These are phyloP conservation scores for Dicrurus megarhynchus DNA, from an alignment of 2,113 vertebrate genomes.

Conservation along the genomic window DNA sequence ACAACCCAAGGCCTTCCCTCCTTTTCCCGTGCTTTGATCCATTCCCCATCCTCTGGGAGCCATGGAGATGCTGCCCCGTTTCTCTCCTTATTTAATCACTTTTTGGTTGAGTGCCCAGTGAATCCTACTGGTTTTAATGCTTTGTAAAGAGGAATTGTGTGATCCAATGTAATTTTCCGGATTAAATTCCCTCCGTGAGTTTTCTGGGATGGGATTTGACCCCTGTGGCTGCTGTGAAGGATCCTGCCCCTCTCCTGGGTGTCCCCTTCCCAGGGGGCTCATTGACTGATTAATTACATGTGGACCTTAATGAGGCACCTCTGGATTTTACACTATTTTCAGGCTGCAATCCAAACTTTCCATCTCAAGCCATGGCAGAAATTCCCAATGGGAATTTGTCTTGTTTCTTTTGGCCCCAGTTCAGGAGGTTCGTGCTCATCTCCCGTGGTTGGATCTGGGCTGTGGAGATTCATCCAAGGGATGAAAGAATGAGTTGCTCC, in stretches of 20 bases:
- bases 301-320: background rate
- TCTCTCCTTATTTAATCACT: background rate
- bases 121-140: background rate
- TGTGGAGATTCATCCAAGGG: background rate
- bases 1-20: background rate
- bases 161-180: background rate
- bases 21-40: background rate
- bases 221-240: background rate
- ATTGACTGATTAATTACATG: background rate
- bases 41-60: background rate
- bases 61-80: background rate
- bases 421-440: background rate
- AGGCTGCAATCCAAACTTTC: background rate
- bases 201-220: background rate
- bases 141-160: background rate
- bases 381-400: background rate
- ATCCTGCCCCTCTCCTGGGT: background rate
- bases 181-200: background rate
- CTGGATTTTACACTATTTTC: background rate
- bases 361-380: background rate
- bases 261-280: background rate
- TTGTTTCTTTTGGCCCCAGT: background rate
- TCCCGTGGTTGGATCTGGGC: background rate
- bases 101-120: background rate
- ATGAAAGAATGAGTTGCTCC: background rate